Evolutionary conservation across 1,140 invertebrate genomes (phyloP).

Genomic region (Euborellia annulipes): DNA sequence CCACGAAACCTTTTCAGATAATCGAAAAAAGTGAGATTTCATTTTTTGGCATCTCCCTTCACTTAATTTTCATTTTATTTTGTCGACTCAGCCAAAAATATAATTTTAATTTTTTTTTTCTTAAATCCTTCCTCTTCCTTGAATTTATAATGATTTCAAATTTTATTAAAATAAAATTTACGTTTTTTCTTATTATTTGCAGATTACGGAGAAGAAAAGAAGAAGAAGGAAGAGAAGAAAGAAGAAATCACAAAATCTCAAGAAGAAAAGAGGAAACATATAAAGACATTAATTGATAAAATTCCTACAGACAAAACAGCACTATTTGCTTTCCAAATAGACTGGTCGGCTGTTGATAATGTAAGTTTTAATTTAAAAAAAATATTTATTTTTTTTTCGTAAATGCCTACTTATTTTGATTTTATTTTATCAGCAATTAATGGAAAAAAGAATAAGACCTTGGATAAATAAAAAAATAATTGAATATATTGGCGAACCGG

Average conservation of each 20-base stretch:
- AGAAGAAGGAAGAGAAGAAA: conserved; percentile 42
- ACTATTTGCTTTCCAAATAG: conserved; percentile 83
- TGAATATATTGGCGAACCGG: conserved; percentile 98
- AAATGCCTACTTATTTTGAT: conserved; percentile 11
- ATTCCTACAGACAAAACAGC: conserved; percentile 96
- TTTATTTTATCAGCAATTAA: conserved; percentile 56
- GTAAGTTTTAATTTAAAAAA: conserved; percentile 28
- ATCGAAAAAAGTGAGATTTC: no score
- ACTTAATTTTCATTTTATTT: no score
- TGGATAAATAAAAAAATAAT: conserved; percentile 99
- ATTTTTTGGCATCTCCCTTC: no score
- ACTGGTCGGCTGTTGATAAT: conserved; percentile 76
- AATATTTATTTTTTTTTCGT: no score
- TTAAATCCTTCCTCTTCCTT: no score
- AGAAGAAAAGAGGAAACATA: conserved; percentile 90
- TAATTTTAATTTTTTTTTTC: no score
- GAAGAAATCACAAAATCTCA: conserved; percentile 54
- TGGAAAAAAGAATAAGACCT: conserved; percentile 93
- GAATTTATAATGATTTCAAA: no score
- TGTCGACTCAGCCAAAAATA: no score
- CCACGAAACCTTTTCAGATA: no score
- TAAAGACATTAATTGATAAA: conserved; percentile 93
- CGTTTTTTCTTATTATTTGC: conserved; percentile 9
- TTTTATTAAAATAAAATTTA: conserved; percentile 3
- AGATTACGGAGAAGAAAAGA: conserved; percentile 52